A percentile compares a stretch with the other conserved stretches of the same genome.
These are phyloP conservation scores for Gallinago nigripennis DNA, from an alignment of 2,797 vertebrate species.

Conservation along the genomic window DNA sequence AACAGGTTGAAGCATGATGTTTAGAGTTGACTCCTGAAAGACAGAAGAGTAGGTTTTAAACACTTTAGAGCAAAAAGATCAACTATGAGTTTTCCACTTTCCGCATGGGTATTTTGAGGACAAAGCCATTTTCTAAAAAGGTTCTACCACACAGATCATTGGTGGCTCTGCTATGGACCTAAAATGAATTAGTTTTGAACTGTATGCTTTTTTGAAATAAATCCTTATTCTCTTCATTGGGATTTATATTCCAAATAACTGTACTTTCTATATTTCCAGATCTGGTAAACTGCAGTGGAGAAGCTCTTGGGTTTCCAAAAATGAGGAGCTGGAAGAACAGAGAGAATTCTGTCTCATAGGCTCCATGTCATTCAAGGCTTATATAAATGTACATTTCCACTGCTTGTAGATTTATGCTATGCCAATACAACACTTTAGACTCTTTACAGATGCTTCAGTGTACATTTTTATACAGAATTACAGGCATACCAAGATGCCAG, in stretches of 20 bases:
- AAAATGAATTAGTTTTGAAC: background rate
- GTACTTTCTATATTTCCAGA: background rate
- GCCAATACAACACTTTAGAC: background rate
- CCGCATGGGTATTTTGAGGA: background rate
- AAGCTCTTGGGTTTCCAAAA: background rate
- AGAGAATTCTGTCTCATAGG: background rate
- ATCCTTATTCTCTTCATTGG: background rate
- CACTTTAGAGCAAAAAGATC: background rate
- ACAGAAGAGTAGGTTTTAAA: background rate
- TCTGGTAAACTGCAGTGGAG: background rate
- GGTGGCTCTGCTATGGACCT: background rate
- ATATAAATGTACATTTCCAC: background rate
- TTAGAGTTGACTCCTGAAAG: background rate
- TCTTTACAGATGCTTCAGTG: background rate
- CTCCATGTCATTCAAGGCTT: background rate
- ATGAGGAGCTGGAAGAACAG: background rate
- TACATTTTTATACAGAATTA: background rate
- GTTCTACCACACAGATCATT: background rate
- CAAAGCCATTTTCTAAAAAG: background rate
- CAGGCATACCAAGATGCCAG: background rate
- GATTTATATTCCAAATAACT: background rate
- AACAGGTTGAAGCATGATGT: background rate
- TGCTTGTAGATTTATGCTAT: background rate
- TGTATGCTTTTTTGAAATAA: background rate
- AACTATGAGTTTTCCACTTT: background rate